A percentile compares a stretch with the other conserved stretches of the same genome.
Conservation (phyloP, 2,797 vertebrate species). For the Aselliscus stoliczkanus region DNA sequence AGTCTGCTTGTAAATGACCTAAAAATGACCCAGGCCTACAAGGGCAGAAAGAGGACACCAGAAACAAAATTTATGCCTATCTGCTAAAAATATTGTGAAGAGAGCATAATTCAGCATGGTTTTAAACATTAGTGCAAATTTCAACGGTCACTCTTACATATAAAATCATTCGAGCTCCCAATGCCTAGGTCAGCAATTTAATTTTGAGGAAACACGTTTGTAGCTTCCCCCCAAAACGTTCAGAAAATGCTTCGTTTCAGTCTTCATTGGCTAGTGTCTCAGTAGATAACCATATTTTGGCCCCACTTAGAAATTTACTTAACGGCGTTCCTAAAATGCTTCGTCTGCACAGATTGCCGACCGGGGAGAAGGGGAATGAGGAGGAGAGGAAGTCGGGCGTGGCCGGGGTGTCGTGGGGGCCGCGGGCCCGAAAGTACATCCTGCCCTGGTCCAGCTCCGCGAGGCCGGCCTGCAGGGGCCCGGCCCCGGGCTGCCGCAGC, state of each 20-base stretch:
- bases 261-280: conserved; percentile 94
- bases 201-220: conserved; percentile 56
- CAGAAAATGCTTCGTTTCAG: conserved; percentile 52
- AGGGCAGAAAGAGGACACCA: neutral
- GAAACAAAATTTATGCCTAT: conserved; percentile 1
- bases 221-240: neutral
- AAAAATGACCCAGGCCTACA: conserved; percentile 13
- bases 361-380: conserved; percentile 95
- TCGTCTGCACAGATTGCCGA: conserved; percentile 93
- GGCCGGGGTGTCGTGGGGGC: conserved; percentile 74
- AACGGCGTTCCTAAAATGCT: conserved; percentile 92
- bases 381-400: conserved; percentile 91
- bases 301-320: conserved; percentile 96
- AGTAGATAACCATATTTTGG: conserved; percentile 96
- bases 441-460: conserved; percentile 82
- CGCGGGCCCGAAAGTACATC: conserved; percentile 89
- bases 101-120: conserved; percentile 71
- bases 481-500: conserved; percentile 86
- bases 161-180: conserved; percentile 72
- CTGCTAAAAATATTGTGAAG: conserved; percentile 50
- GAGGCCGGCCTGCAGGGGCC: conserved; percentile 69
- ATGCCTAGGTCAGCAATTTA: conserved; percentile 68
- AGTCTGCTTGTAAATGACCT: neutral
- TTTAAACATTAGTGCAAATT: conserved; percentile 84
- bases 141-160: conserved; percentile 63